A percentile compares a stretch with the other conserved stretches of the same genome.
phyloP scores from a whole-genome alignment of 2,888 invertebrate genomes.

The Anodontia alba region DNA sequence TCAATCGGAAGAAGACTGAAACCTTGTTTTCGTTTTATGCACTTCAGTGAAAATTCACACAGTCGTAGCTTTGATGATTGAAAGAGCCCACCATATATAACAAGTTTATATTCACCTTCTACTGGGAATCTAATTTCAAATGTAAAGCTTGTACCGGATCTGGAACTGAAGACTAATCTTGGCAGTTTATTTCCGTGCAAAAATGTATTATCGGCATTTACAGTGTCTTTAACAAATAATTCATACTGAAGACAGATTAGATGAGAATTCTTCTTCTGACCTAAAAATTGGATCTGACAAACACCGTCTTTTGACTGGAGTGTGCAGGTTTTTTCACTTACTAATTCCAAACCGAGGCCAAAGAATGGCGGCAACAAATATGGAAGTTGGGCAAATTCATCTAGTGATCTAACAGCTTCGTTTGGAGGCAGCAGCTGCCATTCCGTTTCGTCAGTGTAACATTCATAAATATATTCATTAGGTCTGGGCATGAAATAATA shows the following conservation, averaged over 20 bases:
- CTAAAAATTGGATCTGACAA: constrained; percentile 48
- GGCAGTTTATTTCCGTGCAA: constrained; percentile 17
- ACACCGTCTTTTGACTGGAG: constrained; percentile 35
- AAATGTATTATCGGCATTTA: constrained; percentile 15
- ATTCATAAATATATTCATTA: constrained; percentile 53
- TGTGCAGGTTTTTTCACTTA: constrained; percentile 37
- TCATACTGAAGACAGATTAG: constrained; percentile 54
- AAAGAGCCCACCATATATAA: constrained; percentile 58
- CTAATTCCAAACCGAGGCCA: constrained; percentile 45
- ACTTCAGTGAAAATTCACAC: constrained; percentile 55
- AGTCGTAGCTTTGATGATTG: constrained; percentile 48
- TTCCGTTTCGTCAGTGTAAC: constrained; percentile 44
- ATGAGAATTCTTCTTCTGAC: constrained; percentile 50
- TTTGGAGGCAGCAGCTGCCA: constrained; percentile 51
- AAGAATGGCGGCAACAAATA: constrained; percentile 60
- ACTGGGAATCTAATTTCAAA: constrained; percentile 58
- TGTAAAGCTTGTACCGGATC: constrained; percentile 47
- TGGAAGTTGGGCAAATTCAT: constrained; percentile 51
- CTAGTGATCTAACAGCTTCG: constrained; percentile 16
- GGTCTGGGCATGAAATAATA: constrained; percentile 63
- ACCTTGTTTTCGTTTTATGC: constrained; percentile 28
- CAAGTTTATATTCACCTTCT: constrained; percentile 53
- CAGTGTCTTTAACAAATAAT: constrained; percentile 44
- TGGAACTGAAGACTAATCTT: constrained; percentile 55
- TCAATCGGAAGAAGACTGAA: constrained; percentile 45